phyloP scores from a whole-genome alignment of 64 coral and sea anemone genomes.

The Hydrozoanthus tunicans region DNA sequence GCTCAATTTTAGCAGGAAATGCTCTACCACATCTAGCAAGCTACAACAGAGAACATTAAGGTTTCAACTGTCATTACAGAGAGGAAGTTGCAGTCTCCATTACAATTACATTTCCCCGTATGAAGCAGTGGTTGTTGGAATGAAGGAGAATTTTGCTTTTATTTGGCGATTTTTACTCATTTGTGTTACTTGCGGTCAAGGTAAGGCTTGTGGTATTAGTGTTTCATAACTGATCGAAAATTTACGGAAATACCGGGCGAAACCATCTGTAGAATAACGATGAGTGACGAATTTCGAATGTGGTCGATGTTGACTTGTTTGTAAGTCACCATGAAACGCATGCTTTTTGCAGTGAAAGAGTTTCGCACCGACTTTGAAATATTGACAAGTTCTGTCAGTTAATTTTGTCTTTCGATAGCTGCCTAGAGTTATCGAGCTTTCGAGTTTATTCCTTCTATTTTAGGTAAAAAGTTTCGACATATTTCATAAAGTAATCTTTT shows the following conservation, averaged over 20 bases:
- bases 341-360: background rate
- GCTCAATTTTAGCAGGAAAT: background rate
- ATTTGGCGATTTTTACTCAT: background rate
- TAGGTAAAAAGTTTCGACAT: too few species aligned
- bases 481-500: too few species aligned
- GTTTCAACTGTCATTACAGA: background rate
- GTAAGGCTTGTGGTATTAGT: background rate
- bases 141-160: constrained; percentile 2
- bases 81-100: background rate
- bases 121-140: constrained; percentile 12
- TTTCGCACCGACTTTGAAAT: too few species aligned
- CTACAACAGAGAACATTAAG: background rate
- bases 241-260: background rate
- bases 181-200: constrained; percentile 31
- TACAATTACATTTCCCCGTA: background rate
- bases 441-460: too few species aligned
- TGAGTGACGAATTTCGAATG: background rate
- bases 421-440: too few species aligned
- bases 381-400: too few species aligned
- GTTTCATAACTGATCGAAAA: background rate
- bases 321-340: background rate
- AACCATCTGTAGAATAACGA: background rate
- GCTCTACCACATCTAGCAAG: background rate
- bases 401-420: too few species aligned
- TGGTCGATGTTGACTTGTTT: background rate